These are phyloP conservation scores for Lepus americanus DNA, from an alignment of 2,113 vertebrate species.

Conservation along the genomic window DNA sequence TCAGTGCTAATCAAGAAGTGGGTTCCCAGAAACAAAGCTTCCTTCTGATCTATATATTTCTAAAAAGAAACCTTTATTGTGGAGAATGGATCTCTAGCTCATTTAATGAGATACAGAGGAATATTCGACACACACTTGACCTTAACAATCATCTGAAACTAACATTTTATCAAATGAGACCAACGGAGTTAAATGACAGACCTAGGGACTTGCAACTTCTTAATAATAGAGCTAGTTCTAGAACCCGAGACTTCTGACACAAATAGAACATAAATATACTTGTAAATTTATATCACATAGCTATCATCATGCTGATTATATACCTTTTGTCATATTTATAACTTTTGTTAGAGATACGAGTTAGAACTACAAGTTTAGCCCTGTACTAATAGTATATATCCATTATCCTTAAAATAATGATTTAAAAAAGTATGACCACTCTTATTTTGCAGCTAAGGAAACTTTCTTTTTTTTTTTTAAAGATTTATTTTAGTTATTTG, in stretches of 20 bases:
- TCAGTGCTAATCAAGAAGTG: not conserved
- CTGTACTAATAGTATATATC: not conserved
- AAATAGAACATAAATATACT: slow-evolving; percentile 10
- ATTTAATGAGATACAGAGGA: not conserved
- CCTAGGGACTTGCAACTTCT: not conserved
- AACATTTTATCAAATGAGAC: not conserved
- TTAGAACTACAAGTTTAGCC: not conserved
- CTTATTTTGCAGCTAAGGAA: not conserved
- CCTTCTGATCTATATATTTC: not conserved
- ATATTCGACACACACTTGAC: not conserved
- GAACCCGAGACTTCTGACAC: not conserved
- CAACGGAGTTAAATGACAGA: not conserved
- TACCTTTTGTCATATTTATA: too few relatives aligned
- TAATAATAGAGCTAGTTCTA: not conserved
- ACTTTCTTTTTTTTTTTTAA: too few relatives aligned
- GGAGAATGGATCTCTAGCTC: not conserved
- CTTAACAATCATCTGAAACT: not conserved
- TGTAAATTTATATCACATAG: not conserved
- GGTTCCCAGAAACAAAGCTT: slow-evolving; percentile 29
- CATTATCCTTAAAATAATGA: not conserved
- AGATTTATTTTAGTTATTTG: too few relatives aligned
- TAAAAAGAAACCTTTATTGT: slow-evolving; percentile 2
- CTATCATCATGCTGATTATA: too few relatives aligned
- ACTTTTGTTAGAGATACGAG: too few relatives aligned
- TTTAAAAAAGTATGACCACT: not conserved